phyloP scores from a whole-genome alignment of 2,888 invertebrate genomes.

The Pilophorus perplexus region DNA sequence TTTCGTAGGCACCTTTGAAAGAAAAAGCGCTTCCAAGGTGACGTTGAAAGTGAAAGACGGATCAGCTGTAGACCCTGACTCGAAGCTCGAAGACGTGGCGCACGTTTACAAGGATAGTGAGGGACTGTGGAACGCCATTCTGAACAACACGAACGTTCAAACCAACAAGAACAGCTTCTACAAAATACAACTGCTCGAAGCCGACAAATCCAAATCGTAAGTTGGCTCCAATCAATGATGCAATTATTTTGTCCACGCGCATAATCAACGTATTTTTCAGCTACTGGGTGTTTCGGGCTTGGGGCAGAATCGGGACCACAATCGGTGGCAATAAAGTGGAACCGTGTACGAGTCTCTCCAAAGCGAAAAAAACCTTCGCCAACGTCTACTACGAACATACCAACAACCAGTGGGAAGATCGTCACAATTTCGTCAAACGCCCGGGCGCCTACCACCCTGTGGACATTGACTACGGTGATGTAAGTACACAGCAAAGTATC shows the following conservation, averaged over 20 bases:
- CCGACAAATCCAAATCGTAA: neutral
- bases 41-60: conserved; percentile 78
- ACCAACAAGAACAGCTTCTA: conserved; percentile 89
- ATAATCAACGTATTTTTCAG: conserved; percentile 51
- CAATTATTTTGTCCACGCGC: neutral
- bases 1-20: conserved; percentile 44
- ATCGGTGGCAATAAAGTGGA: conserved; percentile 75
- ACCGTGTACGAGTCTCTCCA: conserved; percentile 53
- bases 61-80: conserved; percentile 89
- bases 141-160: conserved; percentile 82
- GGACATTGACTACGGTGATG: conserved; percentile 73
- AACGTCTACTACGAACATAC: conserved; percentile 63
- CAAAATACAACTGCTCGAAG: conserved; percentile 79
- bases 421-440: conserved; percentile 56
- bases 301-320: conserved; percentile 96
- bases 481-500: neutral
- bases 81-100: conserved; percentile 70
- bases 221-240: neutral
- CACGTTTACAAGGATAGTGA: conserved; percentile 68
- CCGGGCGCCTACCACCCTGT: conserved; percentile 79
- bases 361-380: conserved; percentile 65
- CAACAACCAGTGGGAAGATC: conserved; percentile 72
- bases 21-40: conserved; percentile 53
- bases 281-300: conserved; percentile 82
- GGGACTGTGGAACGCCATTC: conserved; percentile 71